phyloP scores from a whole-genome alignment of 2,888 invertebrate species.

The Chironomus riparius region DNA sequence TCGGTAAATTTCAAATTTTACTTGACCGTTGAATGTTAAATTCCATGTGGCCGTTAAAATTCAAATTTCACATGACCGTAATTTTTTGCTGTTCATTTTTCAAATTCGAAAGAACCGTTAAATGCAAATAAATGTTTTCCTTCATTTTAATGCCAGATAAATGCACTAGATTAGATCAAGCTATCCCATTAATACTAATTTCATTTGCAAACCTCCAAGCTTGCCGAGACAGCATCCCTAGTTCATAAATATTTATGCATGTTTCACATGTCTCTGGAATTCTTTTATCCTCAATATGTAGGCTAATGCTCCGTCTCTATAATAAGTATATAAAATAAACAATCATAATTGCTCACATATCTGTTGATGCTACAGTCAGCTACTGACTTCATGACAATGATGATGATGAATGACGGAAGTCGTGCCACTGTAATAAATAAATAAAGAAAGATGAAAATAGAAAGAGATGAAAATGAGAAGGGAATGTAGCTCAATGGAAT shows the following conservation, averaged over 20 bases:
- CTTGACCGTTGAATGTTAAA: too few relatives aligned
- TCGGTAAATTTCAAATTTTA: too few relatives aligned
- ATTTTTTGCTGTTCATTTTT: too few relatives aligned
- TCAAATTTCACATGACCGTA: too few relatives aligned
- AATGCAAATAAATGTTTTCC: too few relatives aligned
- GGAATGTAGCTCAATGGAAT: not conserved
- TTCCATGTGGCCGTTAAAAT: too few relatives aligned
- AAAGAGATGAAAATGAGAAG: not conserved
- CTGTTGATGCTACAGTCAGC: not conserved
- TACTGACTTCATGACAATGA: not conserved
- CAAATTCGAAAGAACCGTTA: too few relatives aligned
- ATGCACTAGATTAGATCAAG: too few relatives aligned
- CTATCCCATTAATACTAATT: too few relatives aligned
- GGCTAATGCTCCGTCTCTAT: not conserved
- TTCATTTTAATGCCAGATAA: too few relatives aligned
- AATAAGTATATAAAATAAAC: not conserved
- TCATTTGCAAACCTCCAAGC: too few relatives aligned
- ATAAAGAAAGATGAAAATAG: not conserved
- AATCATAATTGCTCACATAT: not conserved
- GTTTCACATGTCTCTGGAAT: not conserved
- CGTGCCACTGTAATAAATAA: conserved; percentile 6
- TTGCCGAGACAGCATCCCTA: too few relatives aligned
- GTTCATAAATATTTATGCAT: not conserved
- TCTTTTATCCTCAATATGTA: not conserved
- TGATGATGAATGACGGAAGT: conserved; percentile 25